Evolutionary conservation across 1,140 invertebrate genomes (phyloP).

Genomic region (Lucilia cuprina): DNA sequence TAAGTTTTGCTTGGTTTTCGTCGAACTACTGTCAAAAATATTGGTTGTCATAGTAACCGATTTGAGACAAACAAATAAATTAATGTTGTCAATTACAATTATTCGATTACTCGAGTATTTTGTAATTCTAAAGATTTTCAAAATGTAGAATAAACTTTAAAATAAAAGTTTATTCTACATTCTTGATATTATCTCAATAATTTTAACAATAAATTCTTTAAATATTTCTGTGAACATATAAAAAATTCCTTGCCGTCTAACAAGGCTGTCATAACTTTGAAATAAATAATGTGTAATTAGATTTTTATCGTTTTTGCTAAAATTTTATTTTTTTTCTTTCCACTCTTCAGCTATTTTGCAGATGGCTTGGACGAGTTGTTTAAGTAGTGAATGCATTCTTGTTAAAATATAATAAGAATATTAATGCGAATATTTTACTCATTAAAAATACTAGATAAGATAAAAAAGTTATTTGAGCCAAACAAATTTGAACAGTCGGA

Average conservation of each 20-base stretch:
- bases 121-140: too few species aligned
- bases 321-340: neutral
- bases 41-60: neutral
- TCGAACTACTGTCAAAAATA: neutral
- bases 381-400: neutral
- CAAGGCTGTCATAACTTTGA: neutral
- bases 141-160: too few species aligned
- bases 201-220: too few species aligned
- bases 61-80: too few species aligned
- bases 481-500: neutral
- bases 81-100: too few species aligned
- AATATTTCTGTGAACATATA: neutral
- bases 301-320: neutral
- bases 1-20: neutral
- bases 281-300: neutral
- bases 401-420: neutral
- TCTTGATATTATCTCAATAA: too few species aligned
- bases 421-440: neutral
- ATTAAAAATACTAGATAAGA: slow-evolving; percentile 7
- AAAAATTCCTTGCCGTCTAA: neutral
- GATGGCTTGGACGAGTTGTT: neutral
- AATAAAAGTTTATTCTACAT: too few species aligned
- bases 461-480: neutral
- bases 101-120: too few species aligned
- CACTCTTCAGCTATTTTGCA: neutral